Percentiles rank a stretch among this genome's conserved stretches.
phyloP scores from a whole-genome alignment of 2,113 vertebrate genomes.

The Alectura lathami region DNA sequence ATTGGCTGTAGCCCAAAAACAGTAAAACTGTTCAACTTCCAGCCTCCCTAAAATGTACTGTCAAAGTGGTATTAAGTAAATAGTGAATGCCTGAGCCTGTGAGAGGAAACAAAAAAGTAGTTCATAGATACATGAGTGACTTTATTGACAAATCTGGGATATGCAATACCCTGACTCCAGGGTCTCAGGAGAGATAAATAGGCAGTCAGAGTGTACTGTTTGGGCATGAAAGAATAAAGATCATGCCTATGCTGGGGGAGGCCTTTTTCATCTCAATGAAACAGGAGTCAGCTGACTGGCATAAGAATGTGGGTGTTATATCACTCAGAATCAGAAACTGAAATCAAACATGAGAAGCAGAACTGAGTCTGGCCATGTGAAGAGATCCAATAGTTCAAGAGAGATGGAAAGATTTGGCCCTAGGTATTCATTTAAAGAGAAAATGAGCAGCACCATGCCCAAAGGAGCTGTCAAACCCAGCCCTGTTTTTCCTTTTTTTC shows the following conservation, averaged over 20 bases:
- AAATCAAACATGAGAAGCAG: not conserved
- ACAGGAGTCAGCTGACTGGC: not conserved
- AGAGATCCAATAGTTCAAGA: not conserved
- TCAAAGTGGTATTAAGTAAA: constrained; percentile 59
- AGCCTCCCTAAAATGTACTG: constrained; percentile 48
- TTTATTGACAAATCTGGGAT: constrained; percentile 44
- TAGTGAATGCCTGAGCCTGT: constrained; percentile 58
- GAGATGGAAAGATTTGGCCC: not conserved
- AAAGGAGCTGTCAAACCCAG: not conserved
- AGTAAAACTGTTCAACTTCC: constrained; percentile 51
- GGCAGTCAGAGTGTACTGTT: not conserved
- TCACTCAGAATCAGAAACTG: not conserved
- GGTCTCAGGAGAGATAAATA: constrained; percentile 25
- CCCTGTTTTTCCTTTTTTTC: not conserved
- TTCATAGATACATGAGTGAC: constrained; percentile 52
- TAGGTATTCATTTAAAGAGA: not conserved
- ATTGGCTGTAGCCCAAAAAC: constrained; percentile 39
- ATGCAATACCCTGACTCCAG: not conserved
- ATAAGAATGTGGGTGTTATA: not conserved
- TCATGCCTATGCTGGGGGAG: not conserved
- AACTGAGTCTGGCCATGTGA: not conserved
- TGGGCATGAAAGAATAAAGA: constrained; percentile 7
- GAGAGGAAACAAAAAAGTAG: constrained; percentile 52
- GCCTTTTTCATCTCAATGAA: not conserved
- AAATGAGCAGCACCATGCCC: not conserved